phyloP scores from a whole-genome alignment of 92 coral and sea anemone genomes.

The Anthopleura xanthogrammica region DNA sequence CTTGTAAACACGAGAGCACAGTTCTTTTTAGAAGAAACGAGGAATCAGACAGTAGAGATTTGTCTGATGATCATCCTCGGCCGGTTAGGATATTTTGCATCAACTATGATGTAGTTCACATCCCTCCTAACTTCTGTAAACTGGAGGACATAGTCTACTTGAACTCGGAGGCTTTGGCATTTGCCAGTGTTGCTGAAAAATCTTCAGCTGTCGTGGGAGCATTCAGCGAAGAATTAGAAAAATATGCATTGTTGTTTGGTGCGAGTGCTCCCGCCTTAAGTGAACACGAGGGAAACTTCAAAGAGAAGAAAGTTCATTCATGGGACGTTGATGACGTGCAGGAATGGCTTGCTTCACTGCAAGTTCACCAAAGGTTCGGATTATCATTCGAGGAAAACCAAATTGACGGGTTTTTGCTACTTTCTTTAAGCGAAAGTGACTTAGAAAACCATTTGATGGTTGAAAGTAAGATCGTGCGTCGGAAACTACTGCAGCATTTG shows the following conservation, averaged over 20 bases:
- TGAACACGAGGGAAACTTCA: constrained; percentile 52
- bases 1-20: constrained; percentile 67
- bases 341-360: constrained; percentile 77
- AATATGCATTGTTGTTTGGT: constrained; percentile 76
- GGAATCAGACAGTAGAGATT: constrained; percentile 17
- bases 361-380: constrained; percentile 80
- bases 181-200: constrained; percentile 81
- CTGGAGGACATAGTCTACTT: constrained; percentile 60
- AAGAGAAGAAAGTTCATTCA: constrained; percentile 47
- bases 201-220: constrained; percentile 81
- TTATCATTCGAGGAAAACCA: constrained; percentile 90
- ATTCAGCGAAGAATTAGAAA: constrained; percentile 78
- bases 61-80: constrained; percentile 42
- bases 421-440: constrained; percentile 61
- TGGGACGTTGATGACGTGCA: constrained; percentile 87
- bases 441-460: constrained; percentile 72
- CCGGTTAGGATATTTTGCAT: constrained; percentile 79
- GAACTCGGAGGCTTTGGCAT: constrained; percentile 33
- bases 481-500: constrained; percentile 68
- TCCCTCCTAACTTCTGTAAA: constrained; percentile 55
- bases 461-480: constrained; percentile 80
- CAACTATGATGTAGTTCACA: constrained; percentile 45
- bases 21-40: constrained; percentile 67
- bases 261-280: constrained; percentile 62
- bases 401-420: constrained; percentile 81